Evolutionary conservation across 2,888 invertebrate genomes (phyloP), one percentile per base, ranked within the genome.

Genomic region (Graphium colonna): DNA sequence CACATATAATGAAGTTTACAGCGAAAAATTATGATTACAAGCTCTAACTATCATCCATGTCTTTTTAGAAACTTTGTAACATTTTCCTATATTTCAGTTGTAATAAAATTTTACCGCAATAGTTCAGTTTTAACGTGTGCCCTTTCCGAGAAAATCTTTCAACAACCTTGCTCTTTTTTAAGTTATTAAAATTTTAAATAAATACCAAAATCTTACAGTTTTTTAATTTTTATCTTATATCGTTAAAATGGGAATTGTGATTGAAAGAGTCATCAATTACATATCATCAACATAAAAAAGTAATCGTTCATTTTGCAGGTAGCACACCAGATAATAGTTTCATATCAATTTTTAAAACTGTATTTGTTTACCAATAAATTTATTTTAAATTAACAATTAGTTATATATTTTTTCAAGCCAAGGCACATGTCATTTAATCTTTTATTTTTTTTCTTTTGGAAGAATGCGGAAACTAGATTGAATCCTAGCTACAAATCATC

Each of bases 401-500:
- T 31, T 31, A 7, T 31, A 31, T 5, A 31, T 7, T 31, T 7
- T 31, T 31, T 31, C 77, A 82, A 87, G 86, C 86, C 87, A 89
- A 89, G 88, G 88, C 88, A 89, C 88, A 85, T 86, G 79, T 84
- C 69, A 76, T 75, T 79, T 78, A 73, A 81, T 72, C 73, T 73
- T 74, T 78, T 31, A 31, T 31, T 9, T 9, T 31, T 31, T 31
- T 31, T 31, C 8, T 77, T 7, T 82, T 83, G 75, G 85, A 87
- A 89, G 86, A 83, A 79, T 81, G 75, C 75, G 80, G 81, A 80
- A 79, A 79, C 80, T 84, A 88, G 88, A 89, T 89, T 89, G 82
- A 79, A 89, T 87, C 87, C 88, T 89, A 89, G 77, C 88, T 89
- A 89, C 79, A 82, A 83, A 85, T 86, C 84, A 87, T 85, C 76